Conservation (phyloP, 2,113 vertebrate genomes). For the Colius striatus region DNA sequence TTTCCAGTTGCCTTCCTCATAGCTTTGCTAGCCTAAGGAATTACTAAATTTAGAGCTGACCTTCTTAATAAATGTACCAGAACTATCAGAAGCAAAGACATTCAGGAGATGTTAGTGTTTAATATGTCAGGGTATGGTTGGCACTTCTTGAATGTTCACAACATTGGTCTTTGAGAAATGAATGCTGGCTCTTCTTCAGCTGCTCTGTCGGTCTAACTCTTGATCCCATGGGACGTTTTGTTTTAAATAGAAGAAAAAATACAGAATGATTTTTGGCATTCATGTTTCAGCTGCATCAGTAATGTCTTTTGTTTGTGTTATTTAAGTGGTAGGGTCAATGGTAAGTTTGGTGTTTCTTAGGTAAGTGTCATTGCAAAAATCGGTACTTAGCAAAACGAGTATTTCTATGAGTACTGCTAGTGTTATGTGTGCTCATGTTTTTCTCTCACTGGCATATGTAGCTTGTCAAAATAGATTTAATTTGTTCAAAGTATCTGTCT, state of each 20-base stretch:
- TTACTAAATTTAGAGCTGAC: slow-evolving; percentile 65
- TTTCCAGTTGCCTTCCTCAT: slow-evolving; percentile 65
- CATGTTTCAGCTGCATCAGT: background rate
- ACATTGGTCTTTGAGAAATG: background rate
- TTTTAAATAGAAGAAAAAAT: background rate
- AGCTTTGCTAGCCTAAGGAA: slow-evolving; percentile 68
- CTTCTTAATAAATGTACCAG: slow-evolving; percentile 64
- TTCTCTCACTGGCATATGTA: background rate
- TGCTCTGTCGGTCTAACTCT: background rate
- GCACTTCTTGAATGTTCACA: background rate
- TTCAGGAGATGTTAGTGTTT: slow-evolving; percentile 17
- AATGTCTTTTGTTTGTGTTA: background rate
- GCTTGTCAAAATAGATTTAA: background rate
- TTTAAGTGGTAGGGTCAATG: background rate
- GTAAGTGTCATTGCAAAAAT: background rate
- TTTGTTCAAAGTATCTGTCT: background rate
- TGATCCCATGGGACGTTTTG: background rate
- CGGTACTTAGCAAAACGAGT: background rate
- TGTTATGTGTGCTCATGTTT: background rate
- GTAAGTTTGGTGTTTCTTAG: background rate
- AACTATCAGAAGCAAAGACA: slow-evolving; percentile 33
- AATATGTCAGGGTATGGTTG: background rate
- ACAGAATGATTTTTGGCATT: background rate
- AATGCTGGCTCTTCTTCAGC: background rate
- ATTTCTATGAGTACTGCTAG: background rate